These are phyloP conservation scores for Vombatus ursinus DNA, from an alignment of 2,113 vertebrate species.

Conservation along the genomic window DNA sequence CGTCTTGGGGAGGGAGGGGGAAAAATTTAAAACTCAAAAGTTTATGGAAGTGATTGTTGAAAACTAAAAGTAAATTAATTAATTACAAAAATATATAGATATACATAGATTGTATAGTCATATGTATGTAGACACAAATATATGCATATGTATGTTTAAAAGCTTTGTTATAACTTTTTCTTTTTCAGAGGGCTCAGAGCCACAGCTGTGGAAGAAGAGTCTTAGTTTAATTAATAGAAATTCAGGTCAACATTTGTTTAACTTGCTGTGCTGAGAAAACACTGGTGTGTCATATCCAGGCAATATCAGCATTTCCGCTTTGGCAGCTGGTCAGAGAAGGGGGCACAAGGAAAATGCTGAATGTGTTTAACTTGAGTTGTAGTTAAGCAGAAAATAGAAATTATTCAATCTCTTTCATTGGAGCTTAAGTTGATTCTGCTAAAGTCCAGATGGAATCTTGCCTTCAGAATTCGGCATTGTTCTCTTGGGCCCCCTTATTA, in stretches of 20 bases:
- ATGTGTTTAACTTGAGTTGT: neutral
- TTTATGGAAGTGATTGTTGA: too few relatives aligned
- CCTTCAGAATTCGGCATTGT: neutral
- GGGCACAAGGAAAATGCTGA: neutral
- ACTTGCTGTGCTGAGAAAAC: neutral
- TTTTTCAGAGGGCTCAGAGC: neutral
- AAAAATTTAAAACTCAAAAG: too few relatives aligned
- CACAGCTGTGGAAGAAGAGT: neutral
- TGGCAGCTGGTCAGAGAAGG: neutral
- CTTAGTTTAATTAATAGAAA: neutral
- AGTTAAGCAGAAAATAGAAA: constrained; percentile 2
- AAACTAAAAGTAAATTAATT: too few relatives aligned
- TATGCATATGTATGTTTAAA: neutral
- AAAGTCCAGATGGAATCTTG: neutral
- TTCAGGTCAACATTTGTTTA: rapidly evolving
- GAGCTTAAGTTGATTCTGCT: neutral
- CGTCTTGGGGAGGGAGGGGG: too few relatives aligned
- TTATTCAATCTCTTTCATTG: neutral
- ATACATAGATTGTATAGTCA: neutral
- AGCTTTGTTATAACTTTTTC: neutral
- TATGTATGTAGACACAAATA: neutral
- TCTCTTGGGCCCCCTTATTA: neutral
- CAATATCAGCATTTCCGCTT: neutral
- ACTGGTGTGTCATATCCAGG: neutral
- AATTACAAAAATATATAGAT: neutral